Conservation (phyloP, 37 sponge, comb jelly and placozoan species). For the Theonella swinhoei region DNA sequence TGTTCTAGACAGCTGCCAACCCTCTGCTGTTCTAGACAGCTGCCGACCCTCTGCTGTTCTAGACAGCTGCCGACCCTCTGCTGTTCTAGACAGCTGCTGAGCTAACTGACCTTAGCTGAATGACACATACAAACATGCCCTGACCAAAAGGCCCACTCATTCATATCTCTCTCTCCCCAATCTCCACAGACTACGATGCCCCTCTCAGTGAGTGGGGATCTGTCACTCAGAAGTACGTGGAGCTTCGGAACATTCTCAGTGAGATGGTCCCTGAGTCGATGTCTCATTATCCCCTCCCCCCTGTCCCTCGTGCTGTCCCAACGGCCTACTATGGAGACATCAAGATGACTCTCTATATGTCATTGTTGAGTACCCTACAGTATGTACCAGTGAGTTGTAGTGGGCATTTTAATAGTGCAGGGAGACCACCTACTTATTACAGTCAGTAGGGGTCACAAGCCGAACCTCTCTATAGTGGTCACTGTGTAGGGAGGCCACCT, state of each 20-base stretch:
- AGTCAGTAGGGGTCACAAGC: too few relatives aligned
- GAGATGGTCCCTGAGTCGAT: constrained; percentile 22
- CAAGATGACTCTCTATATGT: constrained; percentile 35
- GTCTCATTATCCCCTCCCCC: constrained; percentile 30
- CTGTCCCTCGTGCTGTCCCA: constrained; percentile 17
- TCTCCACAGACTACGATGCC: constrained; percentile 87
- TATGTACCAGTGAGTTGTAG: constrained; percentile 35
- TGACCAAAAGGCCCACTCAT: background rate
- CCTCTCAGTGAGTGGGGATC: constrained; percentile 88
- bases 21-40: too few relatives aligned
- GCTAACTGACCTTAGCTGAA: too few relatives aligned
- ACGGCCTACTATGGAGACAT: constrained; percentile 19
- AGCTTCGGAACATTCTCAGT: constrained; percentile 42
- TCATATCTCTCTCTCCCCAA: background rate
- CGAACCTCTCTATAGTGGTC: too few relatives aligned
- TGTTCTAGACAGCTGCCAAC: too few relatives aligned
- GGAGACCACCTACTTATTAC: too few relatives aligned
- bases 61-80: too few relatives aligned
- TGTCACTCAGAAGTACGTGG: constrained; percentile 75
- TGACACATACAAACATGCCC: too few relatives aligned
- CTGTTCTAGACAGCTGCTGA: too few relatives aligned
- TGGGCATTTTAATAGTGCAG: too few relatives aligned
- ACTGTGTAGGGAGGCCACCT: too few relatives aligned
- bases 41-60: too few relatives aligned
- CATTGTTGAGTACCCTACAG: constrained; percentile 3